Conservation (phyloP, 1,140 invertebrate species). For the Acromyrmex heyeri region DNA sequence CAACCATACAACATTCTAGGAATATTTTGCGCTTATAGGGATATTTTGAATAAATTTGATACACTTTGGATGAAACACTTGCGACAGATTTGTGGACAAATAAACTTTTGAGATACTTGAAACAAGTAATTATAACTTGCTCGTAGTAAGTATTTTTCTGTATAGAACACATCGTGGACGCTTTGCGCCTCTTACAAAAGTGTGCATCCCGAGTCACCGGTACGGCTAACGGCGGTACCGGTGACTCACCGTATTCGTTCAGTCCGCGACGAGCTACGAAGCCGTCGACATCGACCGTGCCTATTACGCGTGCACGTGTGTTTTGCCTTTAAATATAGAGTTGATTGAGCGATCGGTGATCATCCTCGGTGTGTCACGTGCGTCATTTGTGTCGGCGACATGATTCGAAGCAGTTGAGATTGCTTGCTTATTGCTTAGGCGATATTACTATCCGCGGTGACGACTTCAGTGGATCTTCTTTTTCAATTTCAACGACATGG, state of each 20-base stretch:
- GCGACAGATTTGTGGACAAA: no score
- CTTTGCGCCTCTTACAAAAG: slow-evolving; percentile 17
- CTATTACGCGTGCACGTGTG: no score
- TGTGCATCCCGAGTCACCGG: slow-evolving; percentile 2
- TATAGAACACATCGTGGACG: not conserved
- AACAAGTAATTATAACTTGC: no score
- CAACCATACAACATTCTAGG: no score
- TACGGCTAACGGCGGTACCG: slow-evolving; percentile 9
- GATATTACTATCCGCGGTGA: not conserved
- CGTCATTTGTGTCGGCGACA: slow-evolving; percentile 4
- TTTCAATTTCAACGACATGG: slow-evolving; percentile 35
- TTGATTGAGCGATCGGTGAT: not conserved
- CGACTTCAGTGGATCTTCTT: not conserved
- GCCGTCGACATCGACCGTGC: slow-evolving; percentile 34
- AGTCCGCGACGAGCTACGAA: slow-evolving; percentile 49
- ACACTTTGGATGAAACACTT: no score
- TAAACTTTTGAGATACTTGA: no score
- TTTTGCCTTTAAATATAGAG: not conserved
- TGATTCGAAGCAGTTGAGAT: not conserved
- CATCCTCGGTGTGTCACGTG: not conserved
- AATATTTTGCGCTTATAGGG: no score
- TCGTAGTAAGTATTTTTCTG: no score
- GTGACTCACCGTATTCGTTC: slow-evolving; percentile 43
- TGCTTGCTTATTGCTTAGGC: not conserved
- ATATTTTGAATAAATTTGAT: no score